Conservation (phyloP, 1,140 invertebrate genomes). For the Lerema accius region DNA sequence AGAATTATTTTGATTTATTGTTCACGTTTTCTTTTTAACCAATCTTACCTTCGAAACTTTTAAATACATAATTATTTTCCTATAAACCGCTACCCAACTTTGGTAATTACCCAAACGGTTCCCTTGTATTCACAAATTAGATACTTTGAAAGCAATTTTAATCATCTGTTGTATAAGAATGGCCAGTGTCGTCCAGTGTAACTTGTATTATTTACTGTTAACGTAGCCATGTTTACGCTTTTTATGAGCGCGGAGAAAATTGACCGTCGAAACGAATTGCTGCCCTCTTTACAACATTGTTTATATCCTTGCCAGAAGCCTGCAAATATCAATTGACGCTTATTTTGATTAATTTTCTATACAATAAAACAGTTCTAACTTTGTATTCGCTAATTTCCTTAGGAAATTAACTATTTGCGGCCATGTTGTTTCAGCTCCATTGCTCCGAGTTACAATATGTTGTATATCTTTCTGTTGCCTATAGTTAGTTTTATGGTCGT, state of each 20-base stretch:
- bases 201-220: conserved; percentile 68
- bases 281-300: not conserved
- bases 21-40: no score
- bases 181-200: conserved; percentile 44
- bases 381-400: not conserved
- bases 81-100: no score
- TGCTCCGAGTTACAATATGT: conserved; percentile 37
- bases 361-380: conserved; percentile 26
- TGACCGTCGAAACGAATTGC: conserved; percentile 55
- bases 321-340: not conserved
- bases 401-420: not conserved
- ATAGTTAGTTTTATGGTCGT: conserved; percentile 68
- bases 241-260: conserved; percentile 65
- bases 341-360: conserved; percentile 8
- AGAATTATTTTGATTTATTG: no score
- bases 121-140: not conserved
- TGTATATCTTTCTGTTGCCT: conserved; percentile 41
- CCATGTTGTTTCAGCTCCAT: not conserved
- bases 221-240: conserved; percentile 60
- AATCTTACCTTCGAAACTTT: no score
- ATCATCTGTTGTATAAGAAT: conserved; percentile 35
- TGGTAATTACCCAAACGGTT: no score
- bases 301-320: conserved; percentile 55
- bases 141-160: not conserved
- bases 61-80: no score